phyloP scores from a whole-genome alignment of 2,113 vertebrate species.

The Periophthalmus modestus region DNA sequence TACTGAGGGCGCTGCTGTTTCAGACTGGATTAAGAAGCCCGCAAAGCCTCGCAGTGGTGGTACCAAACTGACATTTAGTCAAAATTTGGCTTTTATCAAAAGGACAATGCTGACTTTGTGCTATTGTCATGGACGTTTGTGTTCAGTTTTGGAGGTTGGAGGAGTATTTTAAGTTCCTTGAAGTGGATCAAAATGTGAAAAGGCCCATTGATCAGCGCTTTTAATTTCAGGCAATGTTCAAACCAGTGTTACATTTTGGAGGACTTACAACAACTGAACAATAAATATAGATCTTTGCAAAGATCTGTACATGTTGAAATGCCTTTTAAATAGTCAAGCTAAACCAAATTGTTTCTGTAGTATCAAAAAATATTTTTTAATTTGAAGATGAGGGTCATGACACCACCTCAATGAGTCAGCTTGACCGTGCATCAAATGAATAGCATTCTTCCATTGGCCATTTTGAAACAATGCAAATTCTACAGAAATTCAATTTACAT shows the following conservation, averaged over 20 bases:
- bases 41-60: conserved; percentile 38
- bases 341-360: no score
- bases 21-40: conserved; percentile 47
- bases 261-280: no score
- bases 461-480: not conserved
- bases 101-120: conserved; percentile 40
- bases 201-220: not conserved
- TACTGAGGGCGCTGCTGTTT: conserved; percentile 63
- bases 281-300: not conserved
- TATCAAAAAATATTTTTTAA: no score
- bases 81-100: conserved; percentile 42
- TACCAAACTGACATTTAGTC: conserved; percentile 47
- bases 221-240: no score
- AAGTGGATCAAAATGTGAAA: not conserved
- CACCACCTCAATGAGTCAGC: not conserved
- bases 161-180: not conserved
- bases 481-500: conserved; percentile 31
- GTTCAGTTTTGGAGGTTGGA: conserved; percentile 28
- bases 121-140: conserved; percentile 31
- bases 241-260: not conserved
- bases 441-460: not conserved
- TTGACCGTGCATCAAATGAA: not conserved
- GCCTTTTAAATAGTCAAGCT: no score
- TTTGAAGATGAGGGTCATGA: not conserved
- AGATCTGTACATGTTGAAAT: not conserved